phyloP scores from a whole-genome alignment of 2,113 vertebrate genomes.

The Trematomus loennbergii region DNA sequence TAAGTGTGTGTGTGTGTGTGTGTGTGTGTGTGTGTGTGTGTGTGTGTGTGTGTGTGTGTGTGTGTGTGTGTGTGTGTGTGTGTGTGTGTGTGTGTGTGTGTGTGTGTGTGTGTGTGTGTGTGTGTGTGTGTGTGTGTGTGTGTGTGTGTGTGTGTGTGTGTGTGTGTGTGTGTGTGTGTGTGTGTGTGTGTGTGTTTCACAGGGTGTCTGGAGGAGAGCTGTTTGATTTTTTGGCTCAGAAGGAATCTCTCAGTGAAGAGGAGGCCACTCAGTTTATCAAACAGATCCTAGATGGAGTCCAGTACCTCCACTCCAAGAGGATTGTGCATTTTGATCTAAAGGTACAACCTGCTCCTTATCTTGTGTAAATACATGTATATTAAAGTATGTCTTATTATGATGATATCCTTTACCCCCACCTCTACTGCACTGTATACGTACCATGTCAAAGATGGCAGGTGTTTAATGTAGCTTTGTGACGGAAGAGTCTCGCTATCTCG shows the following conservation, averaged over 20 bases:
- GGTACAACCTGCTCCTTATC: slow-evolving; percentile 78
- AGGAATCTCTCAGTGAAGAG: slow-evolving; percentile 96
- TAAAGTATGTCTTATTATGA: not conserved
- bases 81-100: too few relatives aligned
- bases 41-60: slow-evolving; percentile 18
- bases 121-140: slow-evolving; percentile 26
- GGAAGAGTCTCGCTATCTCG: slow-evolving; percentile 11
- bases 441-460: slow-evolving; percentile 17
- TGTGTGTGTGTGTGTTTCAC: slow-evolving; percentile 59
- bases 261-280: slow-evolving; percentile 98
- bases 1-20: slow-evolving; percentile 11
- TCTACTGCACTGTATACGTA: not conserved
- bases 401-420: slow-evolving; percentile 4
- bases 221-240: slow-evolving; percentile 97
- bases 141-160: slow-evolving; percentile 8
- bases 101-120: too few relatives aligned
- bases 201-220: slow-evolving; percentile 98
- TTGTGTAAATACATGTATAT: not conserved
- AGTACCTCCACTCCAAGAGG: slow-evolving; percentile 93
- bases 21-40: slow-evolving; percentile 44
- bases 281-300: slow-evolving; percentile 95
- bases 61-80: not conserved
- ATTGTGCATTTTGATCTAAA: slow-evolving; percentile 98
- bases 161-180: slow-evolving; percentile 17
- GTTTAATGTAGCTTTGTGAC: not conserved